Evolutionary conservation across 2,113 vertebrate species (phyloP).

Genomic region (Camelus bactrianus): DNA sequence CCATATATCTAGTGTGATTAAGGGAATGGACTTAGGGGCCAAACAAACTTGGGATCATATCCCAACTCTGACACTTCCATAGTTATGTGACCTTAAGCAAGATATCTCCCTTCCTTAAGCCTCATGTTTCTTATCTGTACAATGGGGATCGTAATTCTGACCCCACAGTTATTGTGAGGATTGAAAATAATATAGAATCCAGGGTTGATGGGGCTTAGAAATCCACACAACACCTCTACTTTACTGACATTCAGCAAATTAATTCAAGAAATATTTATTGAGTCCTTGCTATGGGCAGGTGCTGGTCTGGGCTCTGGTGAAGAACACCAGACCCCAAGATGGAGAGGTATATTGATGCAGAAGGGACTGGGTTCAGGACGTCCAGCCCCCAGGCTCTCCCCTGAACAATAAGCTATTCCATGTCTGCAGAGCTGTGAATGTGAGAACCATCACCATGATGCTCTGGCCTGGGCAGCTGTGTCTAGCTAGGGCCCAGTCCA

Average conservation of each 20-base stretch:
- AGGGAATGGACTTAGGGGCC: not conserved
- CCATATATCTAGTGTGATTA: conserved; percentile 2
- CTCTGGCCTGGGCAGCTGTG: conserved; percentile 45
- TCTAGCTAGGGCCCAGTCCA: not conserved
- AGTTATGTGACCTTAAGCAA: conserved; percentile 29
- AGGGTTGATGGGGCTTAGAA: not conserved
- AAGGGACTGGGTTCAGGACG: not conserved
- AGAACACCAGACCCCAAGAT: not conserved
- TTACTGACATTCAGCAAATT: conserved; percentile 51
- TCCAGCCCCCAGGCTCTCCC: not conserved
- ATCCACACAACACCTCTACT: conserved; percentile 9
- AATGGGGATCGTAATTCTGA: conserved; percentile 9
- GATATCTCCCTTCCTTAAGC: not conserved
- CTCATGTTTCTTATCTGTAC: conserved; percentile 35
- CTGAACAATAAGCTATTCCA: conserved; percentile 4
- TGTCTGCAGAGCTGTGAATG: conserved; percentile 21
- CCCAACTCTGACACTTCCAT: conserved; percentile 13
- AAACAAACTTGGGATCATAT: conserved; percentile 27
- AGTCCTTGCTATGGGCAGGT: not conserved
- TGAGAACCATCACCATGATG: not conserved
- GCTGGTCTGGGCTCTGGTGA: not conserved
- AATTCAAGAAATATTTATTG: conserved; percentile 1
- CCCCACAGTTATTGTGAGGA: not conserved
- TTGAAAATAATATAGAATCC: conserved; percentile 41
- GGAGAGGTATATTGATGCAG: not conserved